These are phyloP conservation scores for Parnassius orleans DNA, from an alignment of 2,888 invertebrate species.

Conservation along the genomic window DNA sequence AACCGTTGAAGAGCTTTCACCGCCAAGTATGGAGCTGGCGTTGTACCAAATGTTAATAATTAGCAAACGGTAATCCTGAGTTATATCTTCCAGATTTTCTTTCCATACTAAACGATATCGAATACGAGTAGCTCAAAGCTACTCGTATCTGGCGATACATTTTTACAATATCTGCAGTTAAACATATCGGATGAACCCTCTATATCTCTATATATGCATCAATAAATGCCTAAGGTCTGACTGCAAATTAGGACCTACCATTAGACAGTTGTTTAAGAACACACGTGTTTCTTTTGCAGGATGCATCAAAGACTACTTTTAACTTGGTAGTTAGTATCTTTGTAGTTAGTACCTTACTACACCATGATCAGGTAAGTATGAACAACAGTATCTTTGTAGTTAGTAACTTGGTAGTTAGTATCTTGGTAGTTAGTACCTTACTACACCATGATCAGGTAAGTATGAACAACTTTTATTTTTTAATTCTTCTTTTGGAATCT, in stretches of 20 bases:
- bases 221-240: background rate
- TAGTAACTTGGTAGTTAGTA: background rate
- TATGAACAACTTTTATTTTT: background rate
- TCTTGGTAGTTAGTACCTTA: background rate
- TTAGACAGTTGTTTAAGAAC: background rate
- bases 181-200: background rate
- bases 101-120: background rate
- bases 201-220: too few species aligned
- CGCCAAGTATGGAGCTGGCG: background rate
- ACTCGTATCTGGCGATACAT: background rate
- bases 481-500: background rate
- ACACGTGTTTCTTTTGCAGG: background rate
- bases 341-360: background rate
- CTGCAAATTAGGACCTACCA: background rate
- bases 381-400: too few species aligned
- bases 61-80: background rate
- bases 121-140: background rate
- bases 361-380: background rate
- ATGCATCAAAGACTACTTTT: background rate
- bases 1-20: background rate
- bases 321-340: background rate
- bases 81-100: background rate
- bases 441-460: background rate
- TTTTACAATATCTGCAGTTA: background rate
- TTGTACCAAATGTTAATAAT: background rate